Evolutionary conservation across 2,888 invertebrate species (phyloP).

Genomic region (Epistrophe grossulariae): DNA sequence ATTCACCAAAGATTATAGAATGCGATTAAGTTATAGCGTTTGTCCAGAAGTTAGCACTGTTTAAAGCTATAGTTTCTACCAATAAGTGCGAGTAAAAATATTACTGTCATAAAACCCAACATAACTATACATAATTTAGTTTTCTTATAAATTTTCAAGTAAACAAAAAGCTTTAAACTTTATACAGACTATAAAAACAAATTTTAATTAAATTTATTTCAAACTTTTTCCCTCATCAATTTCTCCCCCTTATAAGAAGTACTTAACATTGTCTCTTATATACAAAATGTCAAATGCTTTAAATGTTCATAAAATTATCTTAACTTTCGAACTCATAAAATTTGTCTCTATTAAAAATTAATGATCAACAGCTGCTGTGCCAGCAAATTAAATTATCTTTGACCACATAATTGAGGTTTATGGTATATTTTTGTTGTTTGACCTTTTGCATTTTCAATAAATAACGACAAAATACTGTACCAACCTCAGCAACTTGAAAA

Average conservation of each 20-base stretch:
- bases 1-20: too few relatives aligned
- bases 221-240: conserved; percentile 1
- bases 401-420: conserved; percentile 25
- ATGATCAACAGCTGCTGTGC: conserved; percentile 30
- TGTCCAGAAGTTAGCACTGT: too few relatives aligned
- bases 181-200: neutral
- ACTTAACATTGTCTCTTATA: neutral
- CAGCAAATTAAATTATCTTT: conserved; percentile 26
- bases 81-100: too few relatives aligned
- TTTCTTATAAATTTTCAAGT: neutral
- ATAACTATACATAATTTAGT: neutral
- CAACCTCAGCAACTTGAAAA: conserved; percentile 9
- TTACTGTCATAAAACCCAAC: too few relatives aligned
- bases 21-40: too few relatives aligned
- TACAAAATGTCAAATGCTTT: conserved; percentile 23
- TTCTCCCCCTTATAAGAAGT: neutral
- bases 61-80: too few relatives aligned
- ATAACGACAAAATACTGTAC: neutral
- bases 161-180: neutral
- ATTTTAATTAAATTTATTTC: conserved; percentile 14
- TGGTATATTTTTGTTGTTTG: neutral
- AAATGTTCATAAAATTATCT: conserved; percentile 23
- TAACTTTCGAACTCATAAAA: conserved; percentile 23
- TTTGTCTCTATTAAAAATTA: conserved; percentile 35
- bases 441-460: conserved; percentile 35